phyloP scores from a whole-genome alignment of 1,140 invertebrate species.

The Macrocentrus cingulum region DNA sequence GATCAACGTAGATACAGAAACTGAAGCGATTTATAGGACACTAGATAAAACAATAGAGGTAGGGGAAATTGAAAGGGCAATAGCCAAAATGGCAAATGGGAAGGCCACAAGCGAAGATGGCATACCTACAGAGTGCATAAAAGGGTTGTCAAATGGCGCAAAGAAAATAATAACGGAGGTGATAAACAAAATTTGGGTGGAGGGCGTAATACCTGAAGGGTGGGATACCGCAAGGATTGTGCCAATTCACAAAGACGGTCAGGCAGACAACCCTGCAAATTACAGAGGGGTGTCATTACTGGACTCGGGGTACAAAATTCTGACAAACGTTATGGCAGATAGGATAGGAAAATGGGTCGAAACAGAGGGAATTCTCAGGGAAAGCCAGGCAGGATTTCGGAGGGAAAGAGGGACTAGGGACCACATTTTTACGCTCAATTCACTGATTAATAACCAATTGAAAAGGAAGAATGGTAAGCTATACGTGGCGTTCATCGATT shows the following conservation, averaged over 20 bases:
- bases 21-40: background rate
- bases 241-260: conserved; percentile 9
- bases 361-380: conserved; percentile 12
- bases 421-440: conserved; percentile 26
- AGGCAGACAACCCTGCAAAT: conserved; percentile 14
- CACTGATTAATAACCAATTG: conserved; percentile 16
- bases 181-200: conserved; percentile 14
- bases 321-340: conserved; percentile 17
- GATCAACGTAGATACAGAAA: background rate
- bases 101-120: conserved; percentile 40
- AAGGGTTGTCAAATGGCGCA: conserved; percentile 23
- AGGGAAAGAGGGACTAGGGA: conserved; percentile 20
- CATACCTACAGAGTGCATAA: conserved; percentile 37
- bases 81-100: conserved; percentile 35
- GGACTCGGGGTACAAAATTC: conserved; percentile 17
- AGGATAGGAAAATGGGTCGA: conserved; percentile 19
- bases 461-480: conserved; percentile 14
- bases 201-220: background rate
- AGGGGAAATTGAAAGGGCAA: conserved; percentile 32
- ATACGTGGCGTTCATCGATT: conserved; percentile 19
- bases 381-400: conserved; percentile 26
- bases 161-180: conserved; percentile 7
- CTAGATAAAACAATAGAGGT: conserved; percentile 14
- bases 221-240: conserved; percentile 21
- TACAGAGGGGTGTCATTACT: conserved; percentile 18